A percentile compares a stretch with the other conserved stretches of the same genome.
Conservation (phyloP, 2,113 vertebrate genomes). For the Neodontobutis hainanensis region DNA sequence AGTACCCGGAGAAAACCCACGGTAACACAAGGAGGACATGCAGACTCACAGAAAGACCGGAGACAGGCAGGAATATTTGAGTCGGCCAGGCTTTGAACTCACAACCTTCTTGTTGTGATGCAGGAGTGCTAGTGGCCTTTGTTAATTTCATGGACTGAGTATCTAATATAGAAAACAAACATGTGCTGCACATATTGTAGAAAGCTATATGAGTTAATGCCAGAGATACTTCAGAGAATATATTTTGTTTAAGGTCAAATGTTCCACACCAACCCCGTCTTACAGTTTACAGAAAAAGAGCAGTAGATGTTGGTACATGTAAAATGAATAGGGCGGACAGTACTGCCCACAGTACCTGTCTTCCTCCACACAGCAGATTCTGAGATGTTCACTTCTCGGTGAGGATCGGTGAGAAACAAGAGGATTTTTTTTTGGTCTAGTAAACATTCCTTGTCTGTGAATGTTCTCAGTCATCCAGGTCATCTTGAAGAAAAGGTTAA, state of each 20-base stretch:
- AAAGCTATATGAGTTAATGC: slow-evolving; percentile 1
- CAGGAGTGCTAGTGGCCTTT: too few relatives aligned
- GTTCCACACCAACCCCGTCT: slow-evolving; percentile 15
- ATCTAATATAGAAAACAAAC: slow-evolving; percentile 2
- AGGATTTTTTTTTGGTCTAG: too few relatives aligned
- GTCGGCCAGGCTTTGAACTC: too few relatives aligned
- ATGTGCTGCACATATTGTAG: slow-evolving; percentile 6
- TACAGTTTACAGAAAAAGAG: slow-evolving; percentile 24
- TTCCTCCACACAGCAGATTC: slow-evolving; percentile 22
- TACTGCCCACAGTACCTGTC: slow-evolving; percentile 1
- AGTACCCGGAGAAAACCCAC: too few relatives aligned
- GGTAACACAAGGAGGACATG: too few relatives aligned
- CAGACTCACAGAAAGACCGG: too few relatives aligned
- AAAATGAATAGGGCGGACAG: slow-evolving; percentile 29
- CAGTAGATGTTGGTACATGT: slow-evolving; percentile 32
- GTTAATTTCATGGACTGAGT: neutral
- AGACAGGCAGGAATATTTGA: too few relatives aligned
- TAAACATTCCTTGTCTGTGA: too few relatives aligned
- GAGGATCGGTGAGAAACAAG: too few relatives aligned
- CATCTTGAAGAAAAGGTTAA: too few relatives aligned
- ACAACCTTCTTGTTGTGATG: too few relatives aligned
- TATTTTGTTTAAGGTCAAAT: slow-evolving; percentile 31
- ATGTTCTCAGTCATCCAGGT: too few relatives aligned
- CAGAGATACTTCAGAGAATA: neutral
- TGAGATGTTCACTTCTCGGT: slow-evolving; percentile 46